Conservation (phyloP, 2,888 invertebrate species). For the Strigamia maritima region DNA sequence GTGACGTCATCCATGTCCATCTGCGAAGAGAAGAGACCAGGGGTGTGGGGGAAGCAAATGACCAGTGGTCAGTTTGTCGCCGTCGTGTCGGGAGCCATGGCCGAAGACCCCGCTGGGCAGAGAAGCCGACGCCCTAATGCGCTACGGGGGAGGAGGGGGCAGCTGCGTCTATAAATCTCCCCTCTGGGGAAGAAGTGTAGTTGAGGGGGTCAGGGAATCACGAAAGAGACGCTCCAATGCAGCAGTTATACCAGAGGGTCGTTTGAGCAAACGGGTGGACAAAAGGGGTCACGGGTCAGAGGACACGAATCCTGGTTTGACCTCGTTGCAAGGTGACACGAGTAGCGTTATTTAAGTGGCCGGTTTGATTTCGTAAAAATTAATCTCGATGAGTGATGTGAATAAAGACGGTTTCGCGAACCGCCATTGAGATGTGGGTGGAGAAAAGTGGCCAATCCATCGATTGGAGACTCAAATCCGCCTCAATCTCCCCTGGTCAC, state of each 20-base stretch:
- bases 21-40: neutral
- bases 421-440: neutral
- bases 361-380: neutral
- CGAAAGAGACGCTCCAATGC: constrained; percentile 9
- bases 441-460: constrained; percentile 5
- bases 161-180: constrained; percentile 32
- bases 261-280: constrained; percentile 29
- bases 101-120: constrained; percentile 34
- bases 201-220: neutral
- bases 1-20: constrained; percentile 12
- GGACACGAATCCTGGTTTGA: constrained; percentile 8
- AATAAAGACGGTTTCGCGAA: neutral
- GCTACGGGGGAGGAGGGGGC: constrained; percentile 34
- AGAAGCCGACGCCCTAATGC: constrained; percentile 34
- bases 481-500: neutral
- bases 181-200: constrained; percentile 20
- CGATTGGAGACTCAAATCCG: neutral
- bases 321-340: constrained; percentile 29
- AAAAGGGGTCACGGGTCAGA: constrained; percentile 24
- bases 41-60: constrained; percentile 16
- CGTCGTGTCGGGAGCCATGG: constrained; percentile 34
- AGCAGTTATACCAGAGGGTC: constrained; percentile 7
- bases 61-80: constrained; percentile 31
- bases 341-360: neutral
- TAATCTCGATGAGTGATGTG: neutral